Percentiles rank a stretch among this genome's conserved stretches.
Conservation (phyloP, 2,888 invertebrate species). For the Stegana nigrithorax region DNA sequence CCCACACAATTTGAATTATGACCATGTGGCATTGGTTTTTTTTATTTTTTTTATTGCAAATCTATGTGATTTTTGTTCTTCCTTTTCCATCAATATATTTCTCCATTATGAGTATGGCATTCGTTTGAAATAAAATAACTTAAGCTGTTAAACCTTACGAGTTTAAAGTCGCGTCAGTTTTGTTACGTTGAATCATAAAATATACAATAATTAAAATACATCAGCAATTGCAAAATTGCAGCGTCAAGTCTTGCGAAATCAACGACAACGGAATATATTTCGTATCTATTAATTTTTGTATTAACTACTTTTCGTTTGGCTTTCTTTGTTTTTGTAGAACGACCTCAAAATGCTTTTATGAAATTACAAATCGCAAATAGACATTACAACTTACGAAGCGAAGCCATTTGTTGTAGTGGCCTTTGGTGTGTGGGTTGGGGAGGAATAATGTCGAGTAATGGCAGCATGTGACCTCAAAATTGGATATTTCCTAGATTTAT, state of each 20-base stretch:
- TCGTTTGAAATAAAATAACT: conserved; percentile 17
- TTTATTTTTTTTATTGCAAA: background rate
- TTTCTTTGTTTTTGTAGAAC: too few relatives aligned
- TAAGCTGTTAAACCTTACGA: too few relatives aligned
- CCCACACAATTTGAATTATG: conserved; percentile 1
- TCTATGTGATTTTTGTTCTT: background rate
- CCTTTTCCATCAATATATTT: too few relatives aligned
- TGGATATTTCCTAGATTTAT: background rate
- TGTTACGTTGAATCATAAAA: conserved; percentile 12
- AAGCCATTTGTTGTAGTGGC: background rate
- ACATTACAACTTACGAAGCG: background rate
- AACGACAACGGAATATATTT: background rate
- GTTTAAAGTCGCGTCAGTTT: too few relatives aligned
- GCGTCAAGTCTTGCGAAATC: too few relatives aligned
- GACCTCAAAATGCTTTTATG: conserved; percentile 8
- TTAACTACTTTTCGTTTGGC: too few relatives aligned
- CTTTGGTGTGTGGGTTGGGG: background rate
- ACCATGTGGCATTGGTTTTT: background rate
- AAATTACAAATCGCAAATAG: conserved; percentile 11
- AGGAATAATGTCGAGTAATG: background rate
- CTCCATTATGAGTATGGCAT: too few relatives aligned
- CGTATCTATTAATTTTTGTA: too few relatives aligned
- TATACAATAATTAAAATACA: background rate
- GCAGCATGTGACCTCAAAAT: background rate
- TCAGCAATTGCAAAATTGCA: too few relatives aligned